phyloP scores from a whole-genome alignment of 1,140 invertebrate genomes.

The Aphidius gifuensis region DNA sequence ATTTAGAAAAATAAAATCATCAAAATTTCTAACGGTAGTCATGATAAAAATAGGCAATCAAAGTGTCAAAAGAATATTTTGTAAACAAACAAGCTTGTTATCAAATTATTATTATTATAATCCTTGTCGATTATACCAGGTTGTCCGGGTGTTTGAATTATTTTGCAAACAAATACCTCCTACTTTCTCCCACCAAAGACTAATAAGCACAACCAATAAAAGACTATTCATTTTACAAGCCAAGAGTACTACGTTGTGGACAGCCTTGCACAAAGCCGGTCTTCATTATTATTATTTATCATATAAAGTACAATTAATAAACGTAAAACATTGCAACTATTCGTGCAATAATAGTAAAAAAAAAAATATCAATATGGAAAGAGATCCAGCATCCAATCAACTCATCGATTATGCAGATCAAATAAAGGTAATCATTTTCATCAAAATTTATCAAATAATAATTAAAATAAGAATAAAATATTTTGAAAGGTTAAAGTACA shows the following conservation, averaged over 20 bases:
- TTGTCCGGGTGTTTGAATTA: not conserved
- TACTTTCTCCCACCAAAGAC: constrained; percentile 14
- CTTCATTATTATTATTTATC: too few species aligned
- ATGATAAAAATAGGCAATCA: too few species aligned
- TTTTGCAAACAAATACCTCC: constrained; percentile 4
- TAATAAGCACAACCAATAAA: constrained; percentile 28
- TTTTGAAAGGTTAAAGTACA: too few species aligned
- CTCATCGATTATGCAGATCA: constrained; percentile 64
- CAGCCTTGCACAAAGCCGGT: not conserved
- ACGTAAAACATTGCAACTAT: not conserved
- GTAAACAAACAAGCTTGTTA: too few species aligned
- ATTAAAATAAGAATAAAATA: not conserved
- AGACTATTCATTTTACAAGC: constrained; percentile 15
- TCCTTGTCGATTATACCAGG: constrained; percentile 14
- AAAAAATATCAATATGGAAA: constrained; percentile 34
- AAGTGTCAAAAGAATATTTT: too few species aligned
- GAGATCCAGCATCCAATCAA: constrained; percentile 68
- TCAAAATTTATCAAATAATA: constrained; percentile 13
- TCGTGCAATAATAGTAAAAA: not conserved
- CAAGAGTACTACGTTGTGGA: constrained; percentile 23
- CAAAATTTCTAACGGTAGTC: too few species aligned
- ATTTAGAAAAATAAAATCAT: too few species aligned
- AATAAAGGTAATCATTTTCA: constrained; percentile 55
- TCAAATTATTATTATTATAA: too few species aligned
- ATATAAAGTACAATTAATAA: not conserved